Conservation (phyloP, 2,888 invertebrate genomes). For the Gortyna flavago region DNA sequence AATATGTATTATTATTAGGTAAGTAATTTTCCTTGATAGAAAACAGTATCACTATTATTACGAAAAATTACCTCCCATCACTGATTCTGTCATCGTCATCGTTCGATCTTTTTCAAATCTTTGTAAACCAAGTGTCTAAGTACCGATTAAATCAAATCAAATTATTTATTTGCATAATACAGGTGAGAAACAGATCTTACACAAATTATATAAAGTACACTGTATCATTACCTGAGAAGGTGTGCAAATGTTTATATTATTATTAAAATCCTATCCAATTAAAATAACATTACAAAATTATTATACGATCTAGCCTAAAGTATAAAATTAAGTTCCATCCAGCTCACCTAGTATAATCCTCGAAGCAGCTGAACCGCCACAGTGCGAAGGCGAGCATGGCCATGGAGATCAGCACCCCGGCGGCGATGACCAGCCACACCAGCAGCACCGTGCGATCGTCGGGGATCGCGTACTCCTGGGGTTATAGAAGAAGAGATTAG, state of each 20-base stretch:
- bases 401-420: conserved; percentile 79
- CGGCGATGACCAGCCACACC: conserved; percentile 82
- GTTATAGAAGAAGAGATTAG: conserved; percentile 14
- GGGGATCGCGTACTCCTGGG: conserved; percentile 83
- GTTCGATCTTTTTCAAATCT: neutral
- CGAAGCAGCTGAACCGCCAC: conserved; percentile 86
- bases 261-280: no score
- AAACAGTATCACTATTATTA: neutral
- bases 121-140: neutral
- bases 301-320: neutral
- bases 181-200: no score
- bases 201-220: no score
- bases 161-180: no score
- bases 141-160: no score
- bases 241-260: no score
- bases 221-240: no score
- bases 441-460: conserved; percentile 75
- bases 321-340: neutral
- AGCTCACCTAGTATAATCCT: conserved; percentile 82
- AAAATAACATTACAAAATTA: no score
- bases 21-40: neutral
- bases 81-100: neutral
- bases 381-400: conserved; percentile 81
- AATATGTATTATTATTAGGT: neutral
- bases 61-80: neutral